Base-by-base conservation (phyloP, 2,113 vertebrate genomes). In the Cryptotis parvus region DNA sequence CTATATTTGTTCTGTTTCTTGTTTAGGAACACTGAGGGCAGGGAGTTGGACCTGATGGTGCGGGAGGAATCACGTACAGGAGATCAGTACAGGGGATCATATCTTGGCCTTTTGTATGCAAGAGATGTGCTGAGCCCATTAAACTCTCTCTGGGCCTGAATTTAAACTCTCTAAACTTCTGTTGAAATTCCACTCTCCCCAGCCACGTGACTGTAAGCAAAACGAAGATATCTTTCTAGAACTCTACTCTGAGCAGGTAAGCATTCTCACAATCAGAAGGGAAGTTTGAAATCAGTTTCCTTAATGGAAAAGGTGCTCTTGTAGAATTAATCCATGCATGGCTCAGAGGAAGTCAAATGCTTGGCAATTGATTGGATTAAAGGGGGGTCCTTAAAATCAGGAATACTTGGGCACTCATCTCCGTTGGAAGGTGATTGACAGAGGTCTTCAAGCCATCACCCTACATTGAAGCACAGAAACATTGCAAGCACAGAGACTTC, bases 221-320 rank as follows among this genome's bases (percentile, higher is more conserved):
- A 88, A 91, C 12, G 65, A 89, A 90, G 29, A 27, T 61, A 20
- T 85, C 43, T 88, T 90, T 90, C 88, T n/a, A 74, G 68, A 93
- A 93, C 68, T 74, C 93, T 66, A 24, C 75, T 84, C 63, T 55
- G 69, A 93, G 80, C 84, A 87, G 82, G 76, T 95, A 88, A 92
- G 39, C 77, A 83, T 91, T 74, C 90, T 90, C 80, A 94, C 90
- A 91, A 90, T 95, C 77, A 91, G 83, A 91, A 87, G 83, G 63
- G 65, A 96, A 93, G 91, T 91, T 91, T 94, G 90, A 80, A 88
- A 87, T 94, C 94, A 94, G 63, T 94, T 96, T 96, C 88, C 88
- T 74, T 90, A 91, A 94, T 52, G 85, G 90, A 84, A 95, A 96
- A 91, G 63, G 63, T 16, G 2, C 94, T 96, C 79, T 95, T 84